These are phyloP conservation scores for Dryobota labecula DNA, from an alignment of 2,888 invertebrate genomes.

Conservation along the genomic window DNA sequence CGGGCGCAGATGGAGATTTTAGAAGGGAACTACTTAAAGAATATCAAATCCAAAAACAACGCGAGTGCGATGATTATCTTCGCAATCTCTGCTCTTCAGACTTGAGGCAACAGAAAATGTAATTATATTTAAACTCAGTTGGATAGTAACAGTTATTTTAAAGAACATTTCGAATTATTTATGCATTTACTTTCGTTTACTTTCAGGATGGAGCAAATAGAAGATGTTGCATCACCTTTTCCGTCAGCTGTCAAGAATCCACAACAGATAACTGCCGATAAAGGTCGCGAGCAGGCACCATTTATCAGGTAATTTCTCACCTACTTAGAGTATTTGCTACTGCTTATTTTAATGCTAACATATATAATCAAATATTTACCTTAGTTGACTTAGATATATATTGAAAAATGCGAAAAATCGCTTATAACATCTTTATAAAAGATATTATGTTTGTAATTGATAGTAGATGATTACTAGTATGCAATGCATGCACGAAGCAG, in stretches of 20 bases:
- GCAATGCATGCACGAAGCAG: conserved; percentile 69
- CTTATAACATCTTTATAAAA: conserved; percentile 30
- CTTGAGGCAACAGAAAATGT: conserved; percentile 83
- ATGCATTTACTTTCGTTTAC: conserved; percentile 34
- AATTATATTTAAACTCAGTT: conserved; percentile 65
- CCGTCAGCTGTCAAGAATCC: conserved; percentile 70
- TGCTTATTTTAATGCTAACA: background rate
- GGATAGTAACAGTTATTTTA: conserved; percentile 34
- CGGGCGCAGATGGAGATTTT: conserved; percentile 82
- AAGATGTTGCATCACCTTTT: conserved; percentile 74
- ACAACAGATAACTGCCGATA: conserved; percentile 69
- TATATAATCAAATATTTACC: conserved; percentile 16
- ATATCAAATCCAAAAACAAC: conserved; percentile 94
- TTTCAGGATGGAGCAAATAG: conserved; percentile 82
- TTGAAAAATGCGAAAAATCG: background rate
- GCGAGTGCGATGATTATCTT: conserved; percentile 88
- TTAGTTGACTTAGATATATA: conserved; percentile 13
- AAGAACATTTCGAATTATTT: conserved; percentile 18
- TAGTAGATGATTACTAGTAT: conserved; percentile 65
- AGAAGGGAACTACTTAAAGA: conserved; percentile 94
- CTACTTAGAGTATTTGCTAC: conserved; percentile 17
- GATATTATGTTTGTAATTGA: conserved; percentile 51
- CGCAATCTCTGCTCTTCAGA: conserved; percentile 86
- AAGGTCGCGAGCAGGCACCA: conserved; percentile 69
- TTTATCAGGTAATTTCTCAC: conserved; percentile 71